These are phyloP conservation scores for Sorex maritimensis DNA, from an alignment of 2,797 vertebrate species.

Conservation along the genomic window DNA sequence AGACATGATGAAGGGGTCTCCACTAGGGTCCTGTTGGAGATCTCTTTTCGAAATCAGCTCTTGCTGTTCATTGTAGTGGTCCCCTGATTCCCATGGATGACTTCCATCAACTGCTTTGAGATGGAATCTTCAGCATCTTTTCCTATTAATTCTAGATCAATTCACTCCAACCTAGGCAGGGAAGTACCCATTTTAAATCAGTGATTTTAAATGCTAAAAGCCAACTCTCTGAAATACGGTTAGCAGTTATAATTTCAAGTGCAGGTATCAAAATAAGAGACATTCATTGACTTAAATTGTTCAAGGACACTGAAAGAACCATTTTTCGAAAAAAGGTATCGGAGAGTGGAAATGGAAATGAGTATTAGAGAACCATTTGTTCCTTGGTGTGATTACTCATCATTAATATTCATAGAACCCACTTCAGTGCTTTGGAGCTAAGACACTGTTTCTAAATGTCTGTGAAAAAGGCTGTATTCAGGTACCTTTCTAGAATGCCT, in stretches of 20 bases:
- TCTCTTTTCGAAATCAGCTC: neutral
- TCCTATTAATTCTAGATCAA: neutral
- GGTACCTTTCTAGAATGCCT: conserved; percentile 49
- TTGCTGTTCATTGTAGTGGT: neutral
- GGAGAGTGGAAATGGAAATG: neutral
- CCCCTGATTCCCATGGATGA: neutral
- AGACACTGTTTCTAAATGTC: conserved; percentile 61
- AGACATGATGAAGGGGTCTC: too few species aligned
- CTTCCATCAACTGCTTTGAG: neutral
- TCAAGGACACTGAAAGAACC: neutral
- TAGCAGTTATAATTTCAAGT: conserved; percentile 1
- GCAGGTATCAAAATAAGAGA: neutral
- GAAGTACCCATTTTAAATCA: neutral
- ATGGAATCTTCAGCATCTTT: neutral
- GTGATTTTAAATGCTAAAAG: neutral
- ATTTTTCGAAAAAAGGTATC: neutral
- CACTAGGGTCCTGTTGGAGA: neutral
- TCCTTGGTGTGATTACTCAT: conserved; percentile 3
- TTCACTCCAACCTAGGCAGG: neutral
- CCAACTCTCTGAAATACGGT: conserved; percentile 16
- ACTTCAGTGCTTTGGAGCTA: neutral
- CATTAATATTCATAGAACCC: conserved; percentile 61
- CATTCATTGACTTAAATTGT: conserved; percentile 46
- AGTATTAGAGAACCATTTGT: conserved; percentile 43
- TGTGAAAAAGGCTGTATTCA: conserved; percentile 33